phyloP scores from a whole-genome alignment of 2,797 vertebrate genomes.

The Oryzias sinensis region DNA sequence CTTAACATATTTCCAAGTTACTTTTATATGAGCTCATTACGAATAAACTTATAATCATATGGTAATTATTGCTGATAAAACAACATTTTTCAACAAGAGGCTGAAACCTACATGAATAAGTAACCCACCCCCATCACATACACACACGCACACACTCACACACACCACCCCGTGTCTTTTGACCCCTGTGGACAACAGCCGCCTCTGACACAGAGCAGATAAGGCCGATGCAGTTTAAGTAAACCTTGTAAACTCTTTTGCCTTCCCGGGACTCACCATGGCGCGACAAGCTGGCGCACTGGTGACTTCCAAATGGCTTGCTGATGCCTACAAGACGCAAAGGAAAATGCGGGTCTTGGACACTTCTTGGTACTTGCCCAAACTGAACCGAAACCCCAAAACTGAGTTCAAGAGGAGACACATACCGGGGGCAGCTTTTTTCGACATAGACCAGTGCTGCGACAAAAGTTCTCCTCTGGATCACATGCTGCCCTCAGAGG shows the following conservation, averaged over 20 bases:
- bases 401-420: conserved; percentile 83
- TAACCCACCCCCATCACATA: background rate
- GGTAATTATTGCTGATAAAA: too few species aligned
- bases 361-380: conserved; percentile 88
- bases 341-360: conserved; percentile 79
- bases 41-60: too few species aligned
- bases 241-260: background rate
- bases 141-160: background rate
- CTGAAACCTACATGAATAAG: too few species aligned
- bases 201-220: conserved; percentile 19
- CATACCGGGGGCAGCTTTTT: conserved; percentile 86
- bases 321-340: conserved; percentile 66
- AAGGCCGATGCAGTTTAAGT: background rate
- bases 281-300: conserved; percentile 74
- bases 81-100: too few species aligned
- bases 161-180: background rate
- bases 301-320: conserved; percentile 82
- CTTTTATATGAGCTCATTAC: too few species aligned
- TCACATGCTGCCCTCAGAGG: conserved; percentile 85
- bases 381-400: conserved; percentile 76
- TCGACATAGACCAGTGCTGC: conserved; percentile 87
- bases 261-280: conserved; percentile 64
- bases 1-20: too few species aligned
- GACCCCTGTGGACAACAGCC: too few species aligned
- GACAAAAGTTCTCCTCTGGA: conserved; percentile 83